These are phyloP conservation scores for Intellagama lesueurii DNA, from an alignment of 2,797 vertebrate species.

Conservation along the genomic window DNA sequence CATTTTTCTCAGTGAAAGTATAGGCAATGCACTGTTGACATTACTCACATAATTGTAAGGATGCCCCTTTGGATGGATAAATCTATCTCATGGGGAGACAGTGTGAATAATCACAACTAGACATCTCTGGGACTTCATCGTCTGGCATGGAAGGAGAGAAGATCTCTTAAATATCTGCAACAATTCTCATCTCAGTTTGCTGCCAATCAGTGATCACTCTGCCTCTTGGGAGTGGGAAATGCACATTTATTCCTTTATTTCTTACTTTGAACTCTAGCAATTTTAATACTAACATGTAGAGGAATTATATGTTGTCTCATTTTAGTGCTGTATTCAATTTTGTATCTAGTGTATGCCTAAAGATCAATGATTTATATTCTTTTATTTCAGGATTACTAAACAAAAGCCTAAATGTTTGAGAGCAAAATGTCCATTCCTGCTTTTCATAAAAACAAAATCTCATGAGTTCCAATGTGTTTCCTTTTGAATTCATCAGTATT, in stretches of 20 bases:
- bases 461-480: slow-evolving; percentile 58
- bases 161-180: slow-evolving; percentile 58
- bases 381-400: slow-evolving; percentile 66
- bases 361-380: slow-evolving; percentile 59
- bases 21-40: slow-evolving; percentile 55
- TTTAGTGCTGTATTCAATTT: slow-evolving; percentile 71
- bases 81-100: slow-evolving; percentile 49
- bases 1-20: slow-evolving; percentile 55
- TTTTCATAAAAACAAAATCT: slow-evolving; percentile 65
- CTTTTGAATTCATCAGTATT: slow-evolving; percentile 68
- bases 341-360: slow-evolving; percentile 63
- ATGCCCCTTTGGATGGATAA: slow-evolving; percentile 58
- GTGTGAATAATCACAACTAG: slow-evolving; percentile 49
- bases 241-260: slow-evolving; percentile 64
- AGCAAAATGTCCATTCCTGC: slow-evolving; percentile 57
- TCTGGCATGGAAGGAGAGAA: slow-evolving; percentile 51
- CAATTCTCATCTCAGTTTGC: slow-evolving; percentile 73
- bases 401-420: slow-evolving; percentile 56
- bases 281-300: slow-evolving; percentile 73
- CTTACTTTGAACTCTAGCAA: slow-evolving; percentile 66
- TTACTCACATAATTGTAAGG: slow-evolving; percentile 58
- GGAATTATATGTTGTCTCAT: slow-evolving; percentile 65
- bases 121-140: slow-evolving; percentile 46
- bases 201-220: slow-evolving; percentile 54
- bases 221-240: slow-evolving; percentile 61